Evolutionary conservation across 2,888 invertebrate species (phyloP), one percentile per base, ranked within the genome.

Genomic region (Oxyscelio sp.): DNA sequence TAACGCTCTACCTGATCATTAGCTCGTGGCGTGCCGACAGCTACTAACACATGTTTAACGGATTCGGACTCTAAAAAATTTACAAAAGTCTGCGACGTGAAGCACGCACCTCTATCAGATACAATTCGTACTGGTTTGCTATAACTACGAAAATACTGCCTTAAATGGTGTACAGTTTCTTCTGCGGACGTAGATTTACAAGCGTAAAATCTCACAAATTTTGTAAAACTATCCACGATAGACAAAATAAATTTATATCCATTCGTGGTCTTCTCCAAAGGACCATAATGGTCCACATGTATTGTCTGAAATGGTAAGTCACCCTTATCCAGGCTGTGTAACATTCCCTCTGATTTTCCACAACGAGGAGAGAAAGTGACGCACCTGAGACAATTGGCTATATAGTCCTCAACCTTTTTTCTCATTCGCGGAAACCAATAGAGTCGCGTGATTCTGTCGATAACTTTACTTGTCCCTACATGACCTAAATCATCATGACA

Each of bases 1-100:
- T 86, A 65, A 22, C 89, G 66, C 34, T 91, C 89, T 0, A 88
- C 85, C 74, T 93, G 91, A 0, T 92, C 91, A 68, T 92, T 92
- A 0, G 90, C 88, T 34, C 90, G 82, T 1, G 91, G 91, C 1
- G 87, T 87, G 3, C 73, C 87, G 0, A 88, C 85, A 11, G 92
- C 90, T 6, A 90, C 86, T 24, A 85, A 61, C 9, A 90, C 85
- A 54, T 89, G 89, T 13, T 50, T 52, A n/a, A 52, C 15, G 13
- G 50, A 52, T 22, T 52, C 24, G 3, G 21, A n/a, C 5, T 4
- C 24, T 24, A 52, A 21, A 52, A 52, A 52, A 22, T 24, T 17
- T 11, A 3, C 4, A 22, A 52, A 52, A 17, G n/a, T 13, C 13
- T 22, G 50, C 24, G 50, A 52, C 11, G 50, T 52, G 24, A 52